Conservation (phyloP, 2,797 vertebrate genomes). For the Tenualosa thibaudeaui region DNA sequence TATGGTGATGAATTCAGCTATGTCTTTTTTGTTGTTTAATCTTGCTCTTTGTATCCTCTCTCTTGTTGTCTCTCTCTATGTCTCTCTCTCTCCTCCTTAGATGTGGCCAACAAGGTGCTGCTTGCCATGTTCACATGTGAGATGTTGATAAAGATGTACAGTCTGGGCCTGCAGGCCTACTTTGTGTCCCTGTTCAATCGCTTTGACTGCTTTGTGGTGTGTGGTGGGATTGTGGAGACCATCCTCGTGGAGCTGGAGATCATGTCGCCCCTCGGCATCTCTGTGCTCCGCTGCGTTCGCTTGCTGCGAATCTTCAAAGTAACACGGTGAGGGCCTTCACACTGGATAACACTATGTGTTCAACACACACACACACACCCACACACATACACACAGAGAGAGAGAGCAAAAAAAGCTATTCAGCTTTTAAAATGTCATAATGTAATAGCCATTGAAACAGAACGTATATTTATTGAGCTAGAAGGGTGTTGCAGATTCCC, state of each 20-base stretch:
- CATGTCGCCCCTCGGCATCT: conserved; percentile 97
- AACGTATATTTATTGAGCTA: too few relatives aligned
- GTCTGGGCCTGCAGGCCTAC: conserved; percentile 94
- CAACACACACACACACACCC: background rate
- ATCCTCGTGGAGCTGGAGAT: conserved; percentile 94
- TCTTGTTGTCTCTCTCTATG: background rate
- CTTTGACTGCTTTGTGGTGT: conserved; percentile 98
- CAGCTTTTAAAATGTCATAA: too few relatives aligned
- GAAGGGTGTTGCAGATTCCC: too few relatives aligned
- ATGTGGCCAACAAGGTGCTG: conserved; percentile 94
- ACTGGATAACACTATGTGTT: background rate
- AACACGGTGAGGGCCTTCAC: conserved; percentile 82
- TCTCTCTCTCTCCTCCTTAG: conserved; percentile 66
- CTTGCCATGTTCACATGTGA: conserved; percentile 94
- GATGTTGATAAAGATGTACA: conserved; percentile 99
- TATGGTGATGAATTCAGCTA: background rate
- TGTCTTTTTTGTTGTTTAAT: background rate
- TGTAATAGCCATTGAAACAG: too few relatives aligned
- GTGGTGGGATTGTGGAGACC: conserved; percentile 93
- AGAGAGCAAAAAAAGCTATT: too few relatives aligned
- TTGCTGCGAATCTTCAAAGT: conserved; percentile 97
- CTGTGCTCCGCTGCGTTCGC: conserved; percentile 96
- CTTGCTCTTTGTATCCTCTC: background rate
- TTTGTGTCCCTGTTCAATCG: conserved; percentile 98
- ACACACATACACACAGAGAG: too few relatives aligned